Conservation (phyloP, 2,888 invertebrate species). For the Hirtodrosophila alboralis region DNA sequence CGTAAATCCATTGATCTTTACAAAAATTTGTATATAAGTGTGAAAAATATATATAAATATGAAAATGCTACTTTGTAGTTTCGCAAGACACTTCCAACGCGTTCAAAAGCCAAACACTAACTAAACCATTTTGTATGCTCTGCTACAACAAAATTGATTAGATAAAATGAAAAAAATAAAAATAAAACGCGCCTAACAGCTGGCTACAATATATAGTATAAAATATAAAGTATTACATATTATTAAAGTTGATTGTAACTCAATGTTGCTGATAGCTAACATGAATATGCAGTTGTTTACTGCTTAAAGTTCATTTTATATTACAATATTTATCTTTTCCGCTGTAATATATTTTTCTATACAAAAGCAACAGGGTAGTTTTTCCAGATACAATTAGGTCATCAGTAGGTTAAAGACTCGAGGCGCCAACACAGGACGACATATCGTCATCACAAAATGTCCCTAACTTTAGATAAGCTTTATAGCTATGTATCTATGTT, state of each 20-base stretch:
- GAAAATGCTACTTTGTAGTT: neutral
- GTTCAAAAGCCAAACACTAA: conserved; percentile 53
- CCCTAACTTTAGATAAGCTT: too few species aligned
- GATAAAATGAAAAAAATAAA: too few species aligned
- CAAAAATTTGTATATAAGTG: conserved; percentile 4
- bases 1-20: conserved; percentile 37
- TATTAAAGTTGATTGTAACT: conserved; percentile 14
- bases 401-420: too few species aligned
- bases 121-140: conserved; percentile 44
- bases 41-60: conserved; percentile 12
- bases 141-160: conserved; percentile 37
- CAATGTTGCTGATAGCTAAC: neutral
- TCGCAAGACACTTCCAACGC: conserved; percentile 56
- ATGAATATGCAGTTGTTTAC: conserved; percentile 7
- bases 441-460: too few species aligned
- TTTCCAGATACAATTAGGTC: too few species aligned
- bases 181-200: conserved; percentile 48
- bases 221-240: conserved; percentile 11
- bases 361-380: too few species aligned
- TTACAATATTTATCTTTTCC: neutral
- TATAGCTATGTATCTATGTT: too few species aligned
- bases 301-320: conserved; percentile 17
- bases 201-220: conserved; percentile 29
- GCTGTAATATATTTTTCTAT: too few species aligned
- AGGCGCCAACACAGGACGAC: too few species aligned